Conservation (phyloP, 2,797 vertebrate genomes). For the Loriculus beryllinus region DNA sequence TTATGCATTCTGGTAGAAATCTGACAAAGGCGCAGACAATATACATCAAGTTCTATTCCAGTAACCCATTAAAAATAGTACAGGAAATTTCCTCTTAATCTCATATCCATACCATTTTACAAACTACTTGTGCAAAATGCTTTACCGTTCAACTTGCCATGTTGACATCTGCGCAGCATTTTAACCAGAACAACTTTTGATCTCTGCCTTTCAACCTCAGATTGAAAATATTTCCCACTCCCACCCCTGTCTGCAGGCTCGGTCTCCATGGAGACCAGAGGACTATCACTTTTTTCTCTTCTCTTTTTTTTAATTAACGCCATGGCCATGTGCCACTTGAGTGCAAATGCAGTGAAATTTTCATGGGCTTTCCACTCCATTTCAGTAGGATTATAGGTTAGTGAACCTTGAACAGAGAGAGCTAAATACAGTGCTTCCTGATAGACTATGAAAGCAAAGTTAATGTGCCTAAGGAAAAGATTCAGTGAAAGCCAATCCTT, state of each 20-base stretch:
- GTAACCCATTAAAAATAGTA: neutral
- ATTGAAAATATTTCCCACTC: neutral
- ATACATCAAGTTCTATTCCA: neutral
- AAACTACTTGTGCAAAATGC: neutral
- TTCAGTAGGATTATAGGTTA: slow-evolving; percentile 32
- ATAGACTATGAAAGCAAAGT: neutral
- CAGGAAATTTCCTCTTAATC: neutral
- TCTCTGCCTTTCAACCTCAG: slow-evolving; percentile 18
- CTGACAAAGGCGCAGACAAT: neutral
- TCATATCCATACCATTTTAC: neutral
- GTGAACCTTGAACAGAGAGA: neutral
- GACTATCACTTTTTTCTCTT: neutral
- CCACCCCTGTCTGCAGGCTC: neutral
- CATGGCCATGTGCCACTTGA: neutral
- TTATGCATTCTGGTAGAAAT: neutral
- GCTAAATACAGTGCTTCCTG: neutral
- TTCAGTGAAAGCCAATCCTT: neutral
- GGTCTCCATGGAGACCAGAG: slow-evolving; percentile 4
- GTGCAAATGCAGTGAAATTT: slow-evolving; percentile 12
- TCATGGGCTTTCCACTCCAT: slow-evolving; percentile 13
- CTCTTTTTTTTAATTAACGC: neutral
- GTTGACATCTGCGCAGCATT: neutral
- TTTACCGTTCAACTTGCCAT: neutral
- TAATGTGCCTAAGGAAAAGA: neutral
- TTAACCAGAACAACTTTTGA: slow-evolving; percentile 44